phyloP scores from a whole-genome alignment of 2,113 vertebrate species.

The Muscicapa adusta region DNA sequence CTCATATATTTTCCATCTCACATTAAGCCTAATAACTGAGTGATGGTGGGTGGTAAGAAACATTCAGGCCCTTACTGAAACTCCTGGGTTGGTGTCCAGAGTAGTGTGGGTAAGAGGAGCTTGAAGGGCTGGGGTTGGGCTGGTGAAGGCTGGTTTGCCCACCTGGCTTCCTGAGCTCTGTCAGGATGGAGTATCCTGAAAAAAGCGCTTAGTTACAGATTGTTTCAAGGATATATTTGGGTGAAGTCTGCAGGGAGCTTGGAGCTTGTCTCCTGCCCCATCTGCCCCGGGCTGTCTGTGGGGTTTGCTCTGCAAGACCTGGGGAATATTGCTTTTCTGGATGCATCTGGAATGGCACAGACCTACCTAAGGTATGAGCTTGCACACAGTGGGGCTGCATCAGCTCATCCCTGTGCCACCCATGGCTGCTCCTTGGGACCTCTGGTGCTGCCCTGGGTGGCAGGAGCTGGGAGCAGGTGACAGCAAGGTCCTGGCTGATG shows the following conservation, averaged over 20 bases:
- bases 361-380: not conserved
- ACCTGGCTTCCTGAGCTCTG: not conserved
- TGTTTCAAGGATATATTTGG: not conserved
- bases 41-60: not conserved
- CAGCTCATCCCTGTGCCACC: not conserved
- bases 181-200: not conserved
- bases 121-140: not conserved
- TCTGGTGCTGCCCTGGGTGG: not conserved
- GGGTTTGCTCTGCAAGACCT: not conserved
- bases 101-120: not conserved
- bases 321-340: not conserved
- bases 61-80: not conserved
- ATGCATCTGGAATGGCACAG: not conserved
- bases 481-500: rapidly evolving
- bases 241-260: not conserved
- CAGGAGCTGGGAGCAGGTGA: not conserved
- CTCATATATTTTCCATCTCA: not conserved
- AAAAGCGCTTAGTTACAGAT: not conserved
- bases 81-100: not conserved
- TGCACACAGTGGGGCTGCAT: not conserved
- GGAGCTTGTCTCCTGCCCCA: not conserved
- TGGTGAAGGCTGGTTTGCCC: not conserved
- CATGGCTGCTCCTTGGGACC: rapidly evolving
- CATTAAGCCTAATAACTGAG: not conserved
- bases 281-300: not conserved